Base-by-base conservation (phyloP, 2,113 vertebrate species). In the Scalopus aquaticus region DNA sequence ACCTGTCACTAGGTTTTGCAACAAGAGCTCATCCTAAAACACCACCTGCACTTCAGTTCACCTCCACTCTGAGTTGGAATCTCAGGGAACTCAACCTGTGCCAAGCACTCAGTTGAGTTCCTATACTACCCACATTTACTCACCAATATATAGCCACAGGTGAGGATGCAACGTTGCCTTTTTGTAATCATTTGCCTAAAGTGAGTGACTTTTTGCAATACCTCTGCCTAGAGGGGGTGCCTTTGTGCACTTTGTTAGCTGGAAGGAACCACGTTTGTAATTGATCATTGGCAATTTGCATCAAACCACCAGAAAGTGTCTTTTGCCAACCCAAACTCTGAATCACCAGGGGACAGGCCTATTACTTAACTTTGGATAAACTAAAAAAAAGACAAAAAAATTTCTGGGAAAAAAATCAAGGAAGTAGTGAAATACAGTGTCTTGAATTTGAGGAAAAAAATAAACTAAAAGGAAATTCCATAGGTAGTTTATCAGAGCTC, bases 401-500 rank as follows among this genome's bases (percentile, higher is more conserved):
- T 96, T 95, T 94, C 93, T 93, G 91, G 86, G 64, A 54, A 94
- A 94, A 95, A 94, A 83, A 69, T 87, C 79, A 94, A 94, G 69
- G 70, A 82, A 54, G 94, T 93, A 97, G 79, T 93, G 69, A 85
- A 96, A 91, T 90, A 70, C 3, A 64, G 62, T 85, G 62, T 85
- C 84, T 86, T 94, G 81, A 96, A 95, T 97, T 97, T 93, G 81
- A 93, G 67, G 93, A n/a, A 76, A 96, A 95, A 97, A 95, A 91
- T 81, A 93, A 93, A 76, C 91, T 67, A 74, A 93, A 94, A 95
- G 95, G 95, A 96, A 97, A 97, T 97, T 92, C 89, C 96, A 96
- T 77, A 91, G 87, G 93, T 80, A 51, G 79, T 91, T 90, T 83
- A 73, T 91, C 93, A 97, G 94, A 51, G 42, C 88, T 49, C 46